phyloP scores from a whole-genome alignment of 2,797 vertebrate genomes.

The Peromyscus attwateri region DNA sequence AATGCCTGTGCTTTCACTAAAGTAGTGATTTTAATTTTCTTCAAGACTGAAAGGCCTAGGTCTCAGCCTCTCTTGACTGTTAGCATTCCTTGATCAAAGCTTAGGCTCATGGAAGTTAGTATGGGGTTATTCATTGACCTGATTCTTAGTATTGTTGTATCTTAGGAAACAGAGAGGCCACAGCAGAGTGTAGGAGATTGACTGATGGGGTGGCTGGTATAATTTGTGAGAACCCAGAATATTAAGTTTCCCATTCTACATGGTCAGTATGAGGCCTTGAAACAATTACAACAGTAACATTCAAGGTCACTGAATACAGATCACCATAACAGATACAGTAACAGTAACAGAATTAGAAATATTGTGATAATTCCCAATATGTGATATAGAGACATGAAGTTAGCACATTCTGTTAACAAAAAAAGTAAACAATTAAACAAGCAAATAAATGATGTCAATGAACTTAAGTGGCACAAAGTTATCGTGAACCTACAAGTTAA shows the following conservation, averaged over 20 bases:
- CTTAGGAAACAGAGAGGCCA: too few species aligned
- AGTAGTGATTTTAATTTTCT: background rate
- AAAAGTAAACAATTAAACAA: background rate
- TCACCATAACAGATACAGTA: background rate
- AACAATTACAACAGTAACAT: background rate
- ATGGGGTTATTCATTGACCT: background rate
- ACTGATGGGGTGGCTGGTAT: rapidly evolving
- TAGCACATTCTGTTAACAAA: background rate
- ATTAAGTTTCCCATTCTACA: background rate
- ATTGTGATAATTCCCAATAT: background rate
- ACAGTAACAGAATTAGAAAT: background rate
- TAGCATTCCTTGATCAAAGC: background rate
- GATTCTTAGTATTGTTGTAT: background rate
- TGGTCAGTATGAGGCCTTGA: background rate
- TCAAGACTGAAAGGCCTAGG: background rate
- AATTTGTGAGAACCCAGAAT: background rate
- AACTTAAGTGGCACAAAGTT: background rate
- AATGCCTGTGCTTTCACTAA: background rate
- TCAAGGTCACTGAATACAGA: too few species aligned
- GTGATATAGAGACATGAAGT: background rate
- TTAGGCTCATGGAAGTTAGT: background rate
- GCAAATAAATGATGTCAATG: background rate
- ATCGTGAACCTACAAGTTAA: background rate
- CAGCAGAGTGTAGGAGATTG: background rate
- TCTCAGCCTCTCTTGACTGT: background rate